Conservation (phyloP, 2,888 invertebrate species). For the Epirrhoe tristata region DNA sequence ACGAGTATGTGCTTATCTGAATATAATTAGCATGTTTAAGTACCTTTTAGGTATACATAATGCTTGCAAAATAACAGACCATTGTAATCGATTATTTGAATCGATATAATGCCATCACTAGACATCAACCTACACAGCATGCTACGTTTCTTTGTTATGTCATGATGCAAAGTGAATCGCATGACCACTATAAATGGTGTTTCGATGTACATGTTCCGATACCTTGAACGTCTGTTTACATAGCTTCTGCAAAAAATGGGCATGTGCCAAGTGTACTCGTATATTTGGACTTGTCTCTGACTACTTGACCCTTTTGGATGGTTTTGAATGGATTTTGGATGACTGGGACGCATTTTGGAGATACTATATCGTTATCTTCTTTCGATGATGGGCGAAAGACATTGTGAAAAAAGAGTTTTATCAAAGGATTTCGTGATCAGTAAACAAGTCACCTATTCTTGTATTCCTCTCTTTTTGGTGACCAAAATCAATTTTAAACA, state of each 20-base stretch:
- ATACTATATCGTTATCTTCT: too few species aligned
- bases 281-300: too few species aligned
- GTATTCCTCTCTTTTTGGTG: too few species aligned
- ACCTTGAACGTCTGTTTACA: slow-evolving; percentile 33
- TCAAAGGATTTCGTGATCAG: too few species aligned
- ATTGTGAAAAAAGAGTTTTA: too few species aligned
- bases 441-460: too few species aligned
- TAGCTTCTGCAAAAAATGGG: not conserved
- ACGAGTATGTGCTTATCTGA: not conserved
- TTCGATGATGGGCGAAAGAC: too few species aligned
- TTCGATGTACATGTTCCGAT: slow-evolving; percentile 41
- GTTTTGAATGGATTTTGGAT: too few species aligned
- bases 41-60: not conserved
- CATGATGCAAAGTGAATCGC: slow-evolving; percentile 60
- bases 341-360: too few species aligned
- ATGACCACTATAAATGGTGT: slow-evolving; percentile 50
- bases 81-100: slow-evolving; percentile 18
- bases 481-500: too few species aligned
- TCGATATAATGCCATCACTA: slow-evolving; percentile 8
- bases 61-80: not conserved
- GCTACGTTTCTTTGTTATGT: slow-evolving; percentile 48
- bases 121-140: slow-evolving; percentile 13
- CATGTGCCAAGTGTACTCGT: not conserved
- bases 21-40: not conserved
- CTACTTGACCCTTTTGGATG: too few species aligned